Base-by-base conservation (phyloP, 2,113 vertebrate species). In the Zingel zingel region DNA sequence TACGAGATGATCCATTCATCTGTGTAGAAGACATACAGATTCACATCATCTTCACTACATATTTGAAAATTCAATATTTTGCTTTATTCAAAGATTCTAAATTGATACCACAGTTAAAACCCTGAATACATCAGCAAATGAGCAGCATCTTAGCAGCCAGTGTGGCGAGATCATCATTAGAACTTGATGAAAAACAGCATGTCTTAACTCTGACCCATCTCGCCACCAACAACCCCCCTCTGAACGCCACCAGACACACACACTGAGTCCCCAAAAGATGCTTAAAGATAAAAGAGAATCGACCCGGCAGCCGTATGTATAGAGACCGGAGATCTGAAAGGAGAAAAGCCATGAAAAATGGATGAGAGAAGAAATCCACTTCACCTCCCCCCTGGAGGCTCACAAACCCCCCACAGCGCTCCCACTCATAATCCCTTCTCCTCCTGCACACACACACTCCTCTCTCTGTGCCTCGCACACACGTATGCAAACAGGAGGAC, bases 321-420 rank as follows among this genome's bases (percentile, higher is more conserved):
- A 91, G 86, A 90, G 87, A 61, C 86, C 64, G 76, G 85, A 93
- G 91, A 93, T 95, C 90, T 86, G 84, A 94, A 86, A 92, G 88
- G 90, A 92, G 86, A 86, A 91, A 88, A 91, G 84, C 88, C 91
- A 95, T 95, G 91, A 96, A 96, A 95, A 94, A 96, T 96, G 92
- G 89, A 96, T 96, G 95, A 95, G 93, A 91, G 87, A 86, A 94
- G 89, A 91, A 93, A 94, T 92, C 87, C 86, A 91, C 91, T 89
- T 93, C 93, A 92, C 93, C 91, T 86, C 89, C 88, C 90, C 86
- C 90, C 89, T 59, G 80, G 89, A 86, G 92, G 81, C 90, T 88
- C 81, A 80, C 81, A 90, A 86, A 87, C 90, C 89, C 92, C 92
- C 93, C 89, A 92, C 91, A 84, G 90, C 12, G 90, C 89, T 85